Conservation (phyloP, 2,888 invertebrate genomes). For the Caenorhabditis panamensis region DNA sequence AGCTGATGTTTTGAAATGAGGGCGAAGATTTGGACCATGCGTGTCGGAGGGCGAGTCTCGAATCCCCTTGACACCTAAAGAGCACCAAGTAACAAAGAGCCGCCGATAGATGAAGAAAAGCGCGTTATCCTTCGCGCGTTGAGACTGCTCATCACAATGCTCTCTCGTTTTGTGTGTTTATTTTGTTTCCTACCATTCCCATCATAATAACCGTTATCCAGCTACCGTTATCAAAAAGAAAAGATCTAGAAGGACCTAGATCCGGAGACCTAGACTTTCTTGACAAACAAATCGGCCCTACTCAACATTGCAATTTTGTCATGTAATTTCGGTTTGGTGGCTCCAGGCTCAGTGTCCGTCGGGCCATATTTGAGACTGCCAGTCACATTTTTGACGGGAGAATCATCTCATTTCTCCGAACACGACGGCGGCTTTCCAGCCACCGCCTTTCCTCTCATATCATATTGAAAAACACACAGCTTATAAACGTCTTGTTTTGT, state of each 20-base stretch:
- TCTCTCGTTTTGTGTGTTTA: slow-evolving; percentile 40
- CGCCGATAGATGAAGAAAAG: slow-evolving; percentile 58
- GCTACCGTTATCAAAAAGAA: neutral
- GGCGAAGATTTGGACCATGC: slow-evolving; percentile 46
- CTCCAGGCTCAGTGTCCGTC: slow-evolving; percentile 13
- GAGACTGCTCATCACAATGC: slow-evolving; percentile 53
- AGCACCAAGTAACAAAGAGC: slow-evolving; percentile 62
- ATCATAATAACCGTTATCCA: slow-evolving; percentile 16
- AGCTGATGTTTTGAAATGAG: slow-evolving; percentile 57
- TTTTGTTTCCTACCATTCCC: slow-evolving; percentile 37
- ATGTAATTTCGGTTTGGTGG: slow-evolving; percentile 56
- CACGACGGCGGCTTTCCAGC: slow-evolving; percentile 31
- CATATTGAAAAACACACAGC: slow-evolving; percentile 35
- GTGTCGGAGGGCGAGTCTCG: slow-evolving; percentile 34
- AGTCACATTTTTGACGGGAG: slow-evolving; percentile 54
- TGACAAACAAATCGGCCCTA: slow-evolving; percentile 44
- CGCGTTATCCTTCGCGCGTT: slow-evolving; percentile 51
- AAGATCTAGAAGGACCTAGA: no score
- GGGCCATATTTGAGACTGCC: slow-evolving; percentile 50
- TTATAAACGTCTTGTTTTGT: slow-evolving; percentile 57
- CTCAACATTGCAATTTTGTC: slow-evolving; percentile 55
- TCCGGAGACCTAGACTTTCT: no score
- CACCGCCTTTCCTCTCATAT: slow-evolving; percentile 40
- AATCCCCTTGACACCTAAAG: slow-evolving; percentile 61
- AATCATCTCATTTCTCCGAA: slow-evolving; percentile 58